Evolutionary conservation across 92 coral and sea anemone species (phyloP), one percentile per base, ranked within the genome.

Genomic region (Heliopora coerulea): DNA sequence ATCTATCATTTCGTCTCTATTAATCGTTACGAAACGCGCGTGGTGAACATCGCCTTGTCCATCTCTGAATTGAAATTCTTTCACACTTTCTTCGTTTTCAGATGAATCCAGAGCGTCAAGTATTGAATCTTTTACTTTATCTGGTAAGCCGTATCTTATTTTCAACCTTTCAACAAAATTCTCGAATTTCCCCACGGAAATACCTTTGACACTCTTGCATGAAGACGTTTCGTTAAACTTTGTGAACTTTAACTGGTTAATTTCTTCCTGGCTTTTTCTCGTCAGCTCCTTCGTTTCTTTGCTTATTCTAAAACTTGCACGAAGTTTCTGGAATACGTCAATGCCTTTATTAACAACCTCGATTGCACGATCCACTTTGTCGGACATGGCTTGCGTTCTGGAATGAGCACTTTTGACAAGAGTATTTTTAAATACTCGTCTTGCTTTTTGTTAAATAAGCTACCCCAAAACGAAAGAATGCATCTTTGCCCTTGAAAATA

Each of bases 1-100:
- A 20, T 79, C 83, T 17, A 68, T 42, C 2, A 49, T 59, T 15
- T 25, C 49, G 12, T 52, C 57, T 67, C 69, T 54, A n/a, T 59
- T 68, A 37, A 66, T 19, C 13, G 72, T 68, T 27, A 79, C 30
- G 2, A 68, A 58, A 14, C 78, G 72, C 14, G 74, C 83, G 35
- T 68, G 74, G 8, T 58, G 42, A 32, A 79, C 44, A 7, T 5
- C 18, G 0, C 78, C 83, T 18, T 5, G 8, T 7, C 78, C 78
- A 23, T 39, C 49, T 31, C 58, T 68, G 27, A 79, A 79, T 10
- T 49, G 46, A 73, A 79, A 67, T 13, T 79, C 59, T 28, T 54
- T 54, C 30, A 41, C 6, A 7, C 0, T 42, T 48, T 68, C 72
- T 32, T 58, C 33, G 60, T 79, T 79, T 56, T 67, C 50, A 1